Base-by-base conservation (phyloP, 1,140 invertebrate genomes). In the Macrostomum lignano region DNA sequence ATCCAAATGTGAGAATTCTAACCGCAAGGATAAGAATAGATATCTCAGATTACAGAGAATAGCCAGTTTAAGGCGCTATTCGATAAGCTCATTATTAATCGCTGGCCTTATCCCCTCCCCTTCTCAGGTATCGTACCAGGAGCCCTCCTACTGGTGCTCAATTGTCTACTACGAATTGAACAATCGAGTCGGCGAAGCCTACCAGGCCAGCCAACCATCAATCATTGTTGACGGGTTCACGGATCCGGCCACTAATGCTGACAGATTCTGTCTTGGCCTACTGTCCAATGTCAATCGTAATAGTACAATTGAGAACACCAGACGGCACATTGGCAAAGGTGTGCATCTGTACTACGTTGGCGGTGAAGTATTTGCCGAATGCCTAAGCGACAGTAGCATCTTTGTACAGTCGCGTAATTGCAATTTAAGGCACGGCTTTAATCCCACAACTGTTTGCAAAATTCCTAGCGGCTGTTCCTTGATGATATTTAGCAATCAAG, bases 401-500 rank as follows among this genome's bases (percentile, higher is more conserved):
- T 93, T 93, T 55, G 79, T 93, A 7, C 81, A 93, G 60, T 84
- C 77, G 29, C 66, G 81, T 24, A 88, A 88, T 50, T 91, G 79
- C 53, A 93, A 91, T 60, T 77, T 81, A 52, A 77, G 84, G 42
- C 73, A 78, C 42, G 57, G 55, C 29, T 91, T 88, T 62, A 78
- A 88, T 60, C 78, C 76, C 7, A 81, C 75, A 14, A 91, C 82
- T 2, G 82, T 93, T 1, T 88, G 79, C 50, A 93, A 65, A 40
- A 45, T 54, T 22, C 39, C 22, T 5, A 19, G 74, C 0, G 74
- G 74, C 13, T 88, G 81, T 51, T 84, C 77, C 7, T 58, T 93
- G 19, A 86, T 88, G 59, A 91, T 94, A 45, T 94, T 94, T 58
- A 88, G 91, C 46, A 88, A 88, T 59, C 71, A 84, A 41, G 79